Evolutionary conservation across 2,797 vertebrate species (phyloP).

Genomic region (Psittacula echo): DNA sequence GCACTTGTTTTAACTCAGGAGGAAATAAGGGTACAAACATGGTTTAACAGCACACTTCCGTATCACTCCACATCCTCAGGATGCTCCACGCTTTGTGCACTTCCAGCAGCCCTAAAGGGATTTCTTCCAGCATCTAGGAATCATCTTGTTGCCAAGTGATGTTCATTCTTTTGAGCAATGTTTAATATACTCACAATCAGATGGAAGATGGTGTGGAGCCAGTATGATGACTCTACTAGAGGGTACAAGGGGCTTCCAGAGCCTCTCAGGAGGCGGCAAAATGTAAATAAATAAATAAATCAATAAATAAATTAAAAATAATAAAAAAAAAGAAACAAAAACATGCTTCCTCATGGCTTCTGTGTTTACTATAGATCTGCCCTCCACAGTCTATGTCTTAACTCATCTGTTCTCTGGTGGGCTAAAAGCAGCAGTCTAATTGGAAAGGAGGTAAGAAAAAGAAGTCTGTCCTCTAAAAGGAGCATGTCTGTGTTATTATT

Average conservation of each 20-base stretch:
- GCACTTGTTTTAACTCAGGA: constrained; percentile 67
- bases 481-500: constrained; percentile 52
- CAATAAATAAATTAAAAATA: too few species aligned
- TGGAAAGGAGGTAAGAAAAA: constrained; percentile 41
- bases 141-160: background rate
- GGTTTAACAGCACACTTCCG: constrained; percentile 71
- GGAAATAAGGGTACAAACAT: constrained; percentile 64
- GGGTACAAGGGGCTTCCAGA: background rate
- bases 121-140: constrained; percentile 33
- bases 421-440: constrained; percentile 58
- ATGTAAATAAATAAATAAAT: background rate
- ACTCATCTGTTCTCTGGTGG: constrained; percentile 26
- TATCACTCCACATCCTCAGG: constrained; percentile 33
- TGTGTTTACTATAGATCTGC: background rate
- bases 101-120: constrained; percentile 48
- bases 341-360: background rate
- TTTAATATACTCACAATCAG: background rate
- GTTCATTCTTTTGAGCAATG: background rate
- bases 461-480: constrained; percentile 24
- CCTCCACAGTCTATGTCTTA: background rate
- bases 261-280: background rate
- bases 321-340: background rate
- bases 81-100: constrained; percentile 31
- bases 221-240: background rate
- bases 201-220: background rate